These are phyloP conservation scores for Ruditapes philippinarum DNA, from an alignment of 1,140 invertebrate genomes.

Conservation along the genomic window DNA sequence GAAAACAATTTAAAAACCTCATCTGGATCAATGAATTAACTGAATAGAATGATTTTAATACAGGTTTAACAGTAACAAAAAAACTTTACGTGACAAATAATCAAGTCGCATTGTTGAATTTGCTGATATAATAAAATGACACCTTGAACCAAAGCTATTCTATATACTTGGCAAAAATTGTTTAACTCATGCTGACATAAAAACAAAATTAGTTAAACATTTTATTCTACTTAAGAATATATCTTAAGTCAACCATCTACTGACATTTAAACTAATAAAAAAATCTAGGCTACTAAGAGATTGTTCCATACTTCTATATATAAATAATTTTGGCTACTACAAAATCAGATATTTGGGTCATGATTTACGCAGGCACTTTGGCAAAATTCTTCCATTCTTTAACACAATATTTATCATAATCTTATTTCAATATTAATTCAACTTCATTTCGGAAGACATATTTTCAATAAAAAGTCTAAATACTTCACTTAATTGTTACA, in stretches of 20 bases:
- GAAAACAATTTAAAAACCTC: background rate
- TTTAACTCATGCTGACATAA: too few species aligned
- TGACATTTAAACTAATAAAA: background rate
- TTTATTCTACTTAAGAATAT: too few species aligned
- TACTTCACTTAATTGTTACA: too few species aligned
- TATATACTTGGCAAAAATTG: too few species aligned
- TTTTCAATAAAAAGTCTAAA: too few species aligned
- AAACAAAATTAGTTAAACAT: too few species aligned
- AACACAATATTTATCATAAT: background rate
- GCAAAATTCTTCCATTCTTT: too few species aligned
- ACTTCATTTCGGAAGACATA: too few species aligned
- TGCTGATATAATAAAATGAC: background rate
- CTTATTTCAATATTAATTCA: background rate
- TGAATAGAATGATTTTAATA: slow-evolving; percentile 15
- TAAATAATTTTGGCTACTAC: background rate
- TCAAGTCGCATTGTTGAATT: background rate
- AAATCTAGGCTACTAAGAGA: background rate
- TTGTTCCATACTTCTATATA: background rate
- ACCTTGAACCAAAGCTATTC: too few species aligned
- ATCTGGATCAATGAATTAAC: background rate
- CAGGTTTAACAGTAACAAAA: background rate
- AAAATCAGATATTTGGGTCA: background rate
- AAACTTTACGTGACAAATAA: background rate
- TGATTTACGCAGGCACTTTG: background rate
- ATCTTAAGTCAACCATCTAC: background rate